phyloP scores from a whole-genome alignment of 2,888 invertebrate species.

The Lampropteryx suffumata region DNA sequence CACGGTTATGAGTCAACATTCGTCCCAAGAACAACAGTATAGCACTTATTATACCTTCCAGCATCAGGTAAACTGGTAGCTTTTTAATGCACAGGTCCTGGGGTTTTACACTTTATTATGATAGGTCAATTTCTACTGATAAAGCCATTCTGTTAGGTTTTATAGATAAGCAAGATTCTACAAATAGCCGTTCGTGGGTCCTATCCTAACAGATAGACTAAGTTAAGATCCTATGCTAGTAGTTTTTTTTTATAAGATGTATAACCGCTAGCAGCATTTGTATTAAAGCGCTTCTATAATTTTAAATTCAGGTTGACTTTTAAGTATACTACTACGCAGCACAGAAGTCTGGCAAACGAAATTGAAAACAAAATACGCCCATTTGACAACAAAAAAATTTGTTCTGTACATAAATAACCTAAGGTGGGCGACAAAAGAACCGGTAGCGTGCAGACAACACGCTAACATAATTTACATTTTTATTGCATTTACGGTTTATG shows the following conservation, averaged over 20 bases:
- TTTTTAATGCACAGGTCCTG: slow-evolving; percentile 56
- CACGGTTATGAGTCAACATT: slow-evolving; percentile 74
- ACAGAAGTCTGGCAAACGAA: slow-evolving; percentile 12
- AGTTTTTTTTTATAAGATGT: too few relatives aligned
- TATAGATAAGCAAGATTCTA: too few relatives aligned
- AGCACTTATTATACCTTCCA: slow-evolving; percentile 77
- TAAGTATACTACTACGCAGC: neutral
- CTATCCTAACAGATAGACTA: too few relatives aligned
- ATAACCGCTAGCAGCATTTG: too few relatives aligned
- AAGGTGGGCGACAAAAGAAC: slow-evolving; percentile 49
- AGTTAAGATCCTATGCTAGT: too few relatives aligned
- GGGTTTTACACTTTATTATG: slow-evolving; percentile 4
- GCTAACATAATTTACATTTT: slow-evolving; percentile 62
- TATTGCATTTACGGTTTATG: slow-evolving; percentile 51
- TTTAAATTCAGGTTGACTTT: too few relatives aligned
- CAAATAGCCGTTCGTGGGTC: too few relatives aligned
- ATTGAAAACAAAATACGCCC: slow-evolving; percentile 24
- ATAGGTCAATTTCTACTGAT: neutral
- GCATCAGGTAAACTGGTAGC: slow-evolving; percentile 72
- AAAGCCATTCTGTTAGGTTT: neutral
- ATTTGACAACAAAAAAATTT: slow-evolving; percentile 17
- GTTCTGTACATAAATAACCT: slow-evolving; percentile 27
- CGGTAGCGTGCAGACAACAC: slow-evolving; percentile 53
- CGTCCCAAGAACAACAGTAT: slow-evolving; percentile 77
- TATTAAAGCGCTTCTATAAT: too few relatives aligned